phyloP scores from a whole-genome alignment of 1,140 invertebrate species.

The Caligus rogercresseyi region DNA sequence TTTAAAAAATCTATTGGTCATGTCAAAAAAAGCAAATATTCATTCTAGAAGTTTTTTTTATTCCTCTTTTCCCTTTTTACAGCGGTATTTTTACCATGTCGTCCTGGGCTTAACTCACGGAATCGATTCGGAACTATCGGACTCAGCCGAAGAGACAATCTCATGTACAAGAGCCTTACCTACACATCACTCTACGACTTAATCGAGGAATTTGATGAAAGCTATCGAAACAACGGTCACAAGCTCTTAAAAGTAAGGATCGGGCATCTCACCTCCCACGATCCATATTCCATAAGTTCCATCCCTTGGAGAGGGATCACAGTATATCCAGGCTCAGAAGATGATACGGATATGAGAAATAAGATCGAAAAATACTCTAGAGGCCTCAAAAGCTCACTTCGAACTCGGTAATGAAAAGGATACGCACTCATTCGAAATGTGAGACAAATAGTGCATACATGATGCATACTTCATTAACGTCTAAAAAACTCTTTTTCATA shows the following conservation, averaged over 20 bases:
- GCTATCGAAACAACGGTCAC: conserved; percentile 7
- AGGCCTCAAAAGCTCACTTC: conserved; percentile 5
- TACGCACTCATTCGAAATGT: no score
- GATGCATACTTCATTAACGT: no score
- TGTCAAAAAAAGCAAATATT: no score
- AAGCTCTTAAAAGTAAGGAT: conserved; percentile 2
- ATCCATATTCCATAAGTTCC: conserved; percentile 6
- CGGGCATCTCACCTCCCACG: conserved; percentile 7
- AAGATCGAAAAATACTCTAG: conserved; percentile 10
- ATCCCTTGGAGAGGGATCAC: conserved; percentile 16
- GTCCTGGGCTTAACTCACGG: conserved; percentile 31
- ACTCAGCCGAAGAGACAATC: conserved; percentile 30
- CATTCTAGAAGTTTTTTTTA: neutral
- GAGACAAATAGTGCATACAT: no score
- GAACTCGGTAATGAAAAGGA: neutral
- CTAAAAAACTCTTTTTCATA: no score
- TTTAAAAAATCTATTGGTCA: no score
- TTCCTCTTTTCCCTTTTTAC: conserved; percentile 23
- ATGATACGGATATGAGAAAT: neutral
- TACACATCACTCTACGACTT: conserved; percentile 3
- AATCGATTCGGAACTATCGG: conserved; percentile 31
- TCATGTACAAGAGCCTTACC: conserved; percentile 32
- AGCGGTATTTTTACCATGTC: conserved; percentile 30
- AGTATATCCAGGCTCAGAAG: conserved; percentile 1
- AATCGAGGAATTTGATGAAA: conserved; percentile 4